Evolutionary conservation across 2,113 vertebrate species (phyloP), one percentile per base, ranked within the genome.

Genomic region (Cyprinodon brontotheroides): DNA sequence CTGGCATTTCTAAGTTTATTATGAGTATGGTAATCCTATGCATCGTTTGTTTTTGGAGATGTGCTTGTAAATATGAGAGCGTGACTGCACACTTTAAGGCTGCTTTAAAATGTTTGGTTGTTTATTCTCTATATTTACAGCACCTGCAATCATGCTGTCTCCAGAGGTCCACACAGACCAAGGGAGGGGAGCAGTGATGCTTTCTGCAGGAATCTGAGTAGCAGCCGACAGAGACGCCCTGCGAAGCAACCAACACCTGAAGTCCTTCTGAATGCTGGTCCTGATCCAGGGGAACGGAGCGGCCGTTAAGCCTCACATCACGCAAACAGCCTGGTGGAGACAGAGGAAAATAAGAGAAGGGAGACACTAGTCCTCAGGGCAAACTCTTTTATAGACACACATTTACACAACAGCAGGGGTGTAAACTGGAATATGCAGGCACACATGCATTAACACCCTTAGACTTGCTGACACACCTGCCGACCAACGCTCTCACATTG

Each of bases 121-220:
- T 75, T 67, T 50, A 36, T 63, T 29, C 61, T 70, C 12, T 59
- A 39, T 75, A 65, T 86, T 84, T 79, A 69, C 78, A 22, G 62
- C 91, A 96, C 96, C 96, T 97, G 96, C 95, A 96, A 83, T 97
- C 95, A 0, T 96, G 93, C 74, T 93, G 94, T 92, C 96, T 95
- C 96, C 96, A 97, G 79, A 97, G 91, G 89, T 97, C 96, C 78
- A 95, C 90, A 29, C 96, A 97, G 75, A 95, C 91, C 76, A 96
- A 89, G 12, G 95, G 94, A 70, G 91, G 93, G 66, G 89, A 92
- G 87, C 96, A 97, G 39, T 95, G 94, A 67, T 95, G 95, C 68
- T 87, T 95, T 79, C 91, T 93, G 84, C 96, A 97, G 72, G 96
- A 93, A 9, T 96, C 94, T 0, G 96, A 97, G 66, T 89, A 88